Percentiles rank a stretch among this genome's conserved stretches.
Conservation (phyloP, 1,140 invertebrate genomes). For the Phthorimaea operculella region DNA sequence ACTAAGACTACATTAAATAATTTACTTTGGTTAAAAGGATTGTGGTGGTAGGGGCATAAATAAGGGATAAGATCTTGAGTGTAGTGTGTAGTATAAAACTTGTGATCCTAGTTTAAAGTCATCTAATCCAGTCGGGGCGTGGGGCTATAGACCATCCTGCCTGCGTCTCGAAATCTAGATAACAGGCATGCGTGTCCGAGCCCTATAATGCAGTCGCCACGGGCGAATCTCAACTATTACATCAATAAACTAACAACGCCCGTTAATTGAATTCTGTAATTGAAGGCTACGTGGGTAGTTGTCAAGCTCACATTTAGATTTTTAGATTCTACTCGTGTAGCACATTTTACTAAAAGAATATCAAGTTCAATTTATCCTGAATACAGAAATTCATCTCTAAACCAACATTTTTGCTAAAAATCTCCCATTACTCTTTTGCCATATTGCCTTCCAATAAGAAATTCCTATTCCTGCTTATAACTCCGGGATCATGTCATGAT, state of each 20-base stretch:
- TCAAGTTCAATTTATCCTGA: too few species aligned
- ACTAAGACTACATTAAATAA: background rate
- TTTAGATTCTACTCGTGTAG: too few species aligned
- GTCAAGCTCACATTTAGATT: conserved; percentile 1
- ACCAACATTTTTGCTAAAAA: too few species aligned
- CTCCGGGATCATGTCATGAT: too few species aligned
- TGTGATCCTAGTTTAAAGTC: conserved; percentile 14
- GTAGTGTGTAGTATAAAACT: background rate
- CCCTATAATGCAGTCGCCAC: conserved; percentile 31
- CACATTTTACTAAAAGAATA: too few species aligned
- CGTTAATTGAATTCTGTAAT: conserved; percentile 40
- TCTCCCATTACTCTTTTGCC: too few species aligned
- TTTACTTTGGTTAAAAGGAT: background rate
- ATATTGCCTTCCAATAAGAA: too few species aligned
- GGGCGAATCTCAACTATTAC: conserved; percentile 35
- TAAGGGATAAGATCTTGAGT: conserved; percentile 4
- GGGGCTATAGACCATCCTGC: conserved; percentile 29
- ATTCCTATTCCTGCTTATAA: too few species aligned
- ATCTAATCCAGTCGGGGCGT: conserved; percentile 31
- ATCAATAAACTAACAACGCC: conserved; percentile 35
- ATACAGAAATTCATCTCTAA: too few species aligned
- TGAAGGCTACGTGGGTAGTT: conserved; percentile 21
- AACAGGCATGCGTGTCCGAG: conserved; percentile 35
- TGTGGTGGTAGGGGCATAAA: background rate
- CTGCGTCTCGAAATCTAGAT: conserved; percentile 32